Base-by-base conservation (phyloP, 2,113 vertebrate genomes). In the Platichthys flesus region DNA sequence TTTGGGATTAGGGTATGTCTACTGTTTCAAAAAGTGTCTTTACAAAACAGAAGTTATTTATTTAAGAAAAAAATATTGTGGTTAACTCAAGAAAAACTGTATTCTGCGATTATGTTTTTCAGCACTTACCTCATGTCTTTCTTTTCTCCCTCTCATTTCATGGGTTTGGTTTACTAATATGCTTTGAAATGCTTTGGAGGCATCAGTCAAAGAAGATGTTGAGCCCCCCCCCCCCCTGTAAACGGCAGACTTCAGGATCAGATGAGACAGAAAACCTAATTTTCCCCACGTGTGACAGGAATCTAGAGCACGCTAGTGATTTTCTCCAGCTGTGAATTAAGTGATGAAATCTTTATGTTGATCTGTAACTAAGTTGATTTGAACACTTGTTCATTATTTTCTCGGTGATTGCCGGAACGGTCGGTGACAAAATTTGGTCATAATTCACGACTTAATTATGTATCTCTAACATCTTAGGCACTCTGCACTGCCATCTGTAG, bases 21-120 rank as follows among this genome's bases (percentile, higher is more conserved):
- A 96, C 96, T 96, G 96, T 98, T 99, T 98, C 96, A 96, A 95
- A 95, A 98, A 97, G 96, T 99, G 97, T 99, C 97, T 99, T 99
- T 98, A 97, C 96, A 97, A 97, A 98, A 96, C 95, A 97, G 96
- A 95, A 97, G 97, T 97, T 99, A 98, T 98, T 99, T 99, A 99
- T 99, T 99, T 99, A 95, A 93, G 89, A 91, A 95, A 94, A 98
- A 96, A 96, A 94, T 97, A 97, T 97, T 97, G 97, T 99, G 96
- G 95, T 96, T 96, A 95, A 97, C 97, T 96, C 94, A 92, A 96
- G 95, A 95, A 94, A 95, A 96, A 96, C 94, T 95, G 95, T 97
- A 96, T 97, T 97, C 95, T 95, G 95, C 95, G 95, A 91, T 96
- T 95, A 92, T 93, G 96, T 96, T 96, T 96, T 93, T 83, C 90